Evolutionary conservation across 2,113 vertebrate genomes (phyloP).

Genomic region (Heptranchias perlo): DNA sequence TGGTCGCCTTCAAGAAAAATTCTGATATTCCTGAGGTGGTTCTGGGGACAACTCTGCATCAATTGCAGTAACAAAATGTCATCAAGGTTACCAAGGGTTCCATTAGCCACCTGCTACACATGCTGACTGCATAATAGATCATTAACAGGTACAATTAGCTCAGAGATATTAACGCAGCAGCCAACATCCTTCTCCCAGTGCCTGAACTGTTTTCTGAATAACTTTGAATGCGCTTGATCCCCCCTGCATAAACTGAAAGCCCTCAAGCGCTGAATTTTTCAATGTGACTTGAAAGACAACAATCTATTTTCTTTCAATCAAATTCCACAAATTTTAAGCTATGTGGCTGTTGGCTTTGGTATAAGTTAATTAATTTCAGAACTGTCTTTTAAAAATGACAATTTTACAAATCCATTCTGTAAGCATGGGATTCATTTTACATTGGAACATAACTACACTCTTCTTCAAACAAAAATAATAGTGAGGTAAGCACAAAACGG

Average conservation of each 20-base stretch:
- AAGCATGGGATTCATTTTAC: background rate
- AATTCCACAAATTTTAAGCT: background rate
- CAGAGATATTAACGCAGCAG: conserved; percentile 15
- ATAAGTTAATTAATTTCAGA: background rate
- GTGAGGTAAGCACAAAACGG: background rate
- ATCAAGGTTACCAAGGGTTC: background rate
- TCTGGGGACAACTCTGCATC: background rate
- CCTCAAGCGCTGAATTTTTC: background rate
- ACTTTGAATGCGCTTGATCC: background rate
- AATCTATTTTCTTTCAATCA: background rate
- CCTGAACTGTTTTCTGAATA: background rate
- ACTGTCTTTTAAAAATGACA: background rate
- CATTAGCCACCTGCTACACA: background rate
- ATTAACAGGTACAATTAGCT: background rate
- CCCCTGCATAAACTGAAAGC: background rate
- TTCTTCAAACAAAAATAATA: background rate
- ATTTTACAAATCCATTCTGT: background rate
- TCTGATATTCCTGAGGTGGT: background rate
- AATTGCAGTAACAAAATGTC: background rate
- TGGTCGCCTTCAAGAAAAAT: background rate
- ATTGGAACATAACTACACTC: background rate
- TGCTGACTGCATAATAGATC: background rate
- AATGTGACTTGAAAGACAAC: background rate
- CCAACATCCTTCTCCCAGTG: background rate
- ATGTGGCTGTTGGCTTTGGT: background rate